Percentiles rank a stretch among this genome's conserved stretches.
phyloP scores from a whole-genome alignment of 2,888 invertebrate species.

The Pyrochroa serraticornis region DNA sequence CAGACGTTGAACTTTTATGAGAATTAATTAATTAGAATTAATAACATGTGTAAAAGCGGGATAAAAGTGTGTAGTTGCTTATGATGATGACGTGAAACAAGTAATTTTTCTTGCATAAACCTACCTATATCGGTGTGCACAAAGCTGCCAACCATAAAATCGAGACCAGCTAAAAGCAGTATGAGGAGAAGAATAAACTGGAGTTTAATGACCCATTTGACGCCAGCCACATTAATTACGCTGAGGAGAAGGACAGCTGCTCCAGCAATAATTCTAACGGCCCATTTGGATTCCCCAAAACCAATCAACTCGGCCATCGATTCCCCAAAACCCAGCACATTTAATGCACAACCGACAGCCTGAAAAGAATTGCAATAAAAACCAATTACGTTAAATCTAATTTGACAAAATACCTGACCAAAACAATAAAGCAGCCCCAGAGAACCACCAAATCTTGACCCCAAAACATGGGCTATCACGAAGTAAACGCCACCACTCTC shows the following conservation, averaged over 20 bases:
- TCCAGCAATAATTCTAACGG: slow-evolving; percentile 85
- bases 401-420: slow-evolving; percentile 75
- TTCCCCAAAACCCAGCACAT: slow-evolving; percentile 96
- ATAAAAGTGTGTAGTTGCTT: too few relatives aligned
- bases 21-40: too few relatives aligned
- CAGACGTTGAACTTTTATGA: too few relatives aligned
- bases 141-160: slow-evolving; percentile 94
- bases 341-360: slow-evolving; percentile 95
- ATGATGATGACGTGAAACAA: too few relatives aligned
- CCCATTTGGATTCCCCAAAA: slow-evolving; percentile 74
- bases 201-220: slow-evolving; percentile 96
- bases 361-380: slow-evolving; percentile 58
- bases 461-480: slow-evolving; percentile 90
- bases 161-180: slow-evolving; percentile 85
- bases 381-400: slow-evolving; percentile 6
- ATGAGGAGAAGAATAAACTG: slow-evolving; percentile 89
- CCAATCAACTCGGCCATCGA: slow-evolving; percentile 88
- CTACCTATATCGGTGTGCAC: slow-evolving; percentile 74
- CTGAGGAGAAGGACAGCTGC: slow-evolving; percentile 85
- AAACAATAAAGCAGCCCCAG: slow-evolving; percentile 94
- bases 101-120: too few relatives aligned
- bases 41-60: too few relatives aligned
- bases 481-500: slow-evolving; percentile 99
- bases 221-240: slow-evolving; percentile 93
- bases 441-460: slow-evolving; percentile 91